Evolutionary conservation across 2,888 invertebrate species (phyloP), one percentile per base, ranked within the genome.

Genomic region (Bombylius major): DNA sequence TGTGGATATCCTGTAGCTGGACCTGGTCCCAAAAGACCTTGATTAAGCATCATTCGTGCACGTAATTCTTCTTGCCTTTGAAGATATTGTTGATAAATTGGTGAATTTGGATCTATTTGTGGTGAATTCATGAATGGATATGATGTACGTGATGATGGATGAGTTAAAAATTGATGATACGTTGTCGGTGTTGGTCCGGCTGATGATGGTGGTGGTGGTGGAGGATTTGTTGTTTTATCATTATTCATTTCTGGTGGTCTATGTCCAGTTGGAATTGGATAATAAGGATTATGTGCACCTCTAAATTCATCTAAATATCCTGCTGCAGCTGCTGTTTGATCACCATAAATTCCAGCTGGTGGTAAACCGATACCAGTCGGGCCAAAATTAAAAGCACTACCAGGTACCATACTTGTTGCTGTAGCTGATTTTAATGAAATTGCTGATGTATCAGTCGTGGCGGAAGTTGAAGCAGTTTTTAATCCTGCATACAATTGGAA

Each of bases 331-430:
- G 23, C 23, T 62, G 81, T 77, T 66, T 82, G 83, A 50, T 84
- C 84, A 8, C 77, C 78, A 63, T 82, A 83, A 50, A 83, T 69
- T 14, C 80, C 79, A 13, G 80, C 69, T 13, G 69, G 59, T 56
- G 76, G 69, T 55, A 82, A 70, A 48, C 77, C 75, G 66, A 85
- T 75, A 5, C 76, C 74, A 58, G 81, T 78, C 5, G 87, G 79
- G 23, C 87, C 87, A 67, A 89, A 91, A 69, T 89, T 90, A 65
- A 90, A 91, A 53, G 90, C 89, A 73, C 88, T 89, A 34, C 87
- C 84, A 8, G 89, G 82, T 60, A 89, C 87, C 67, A 87, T 84
- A 63, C 82, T 82, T 5, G 81, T 76, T 12, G 82, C 77, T 51
- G 23, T 23, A 12, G 56, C 55, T 36, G 85, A 82, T 64, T 87